These are phyloP conservation scores for Myopa testacea DNA, from an alignment of 2,888 invertebrate genomes.

Conservation along the genomic window DNA sequence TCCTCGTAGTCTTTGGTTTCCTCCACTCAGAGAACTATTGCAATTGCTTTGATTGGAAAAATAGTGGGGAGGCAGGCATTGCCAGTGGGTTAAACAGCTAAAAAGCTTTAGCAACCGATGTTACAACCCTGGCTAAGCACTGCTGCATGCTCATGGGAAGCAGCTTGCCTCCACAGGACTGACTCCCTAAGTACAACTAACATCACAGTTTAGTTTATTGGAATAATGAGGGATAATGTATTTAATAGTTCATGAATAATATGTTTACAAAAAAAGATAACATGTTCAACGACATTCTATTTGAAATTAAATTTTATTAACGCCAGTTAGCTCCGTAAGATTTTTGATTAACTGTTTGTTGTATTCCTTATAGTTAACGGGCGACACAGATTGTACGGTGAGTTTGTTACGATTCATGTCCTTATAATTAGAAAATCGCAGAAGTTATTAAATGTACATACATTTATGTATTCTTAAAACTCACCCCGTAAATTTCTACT, in stretches of 20 bases:
- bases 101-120: no score
- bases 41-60: no score
- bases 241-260: slow-evolving; percentile 12
- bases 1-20: no score
- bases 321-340: slow-evolving; percentile 75
- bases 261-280: not conserved
- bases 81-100: no score
- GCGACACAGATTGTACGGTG: slow-evolving; percentile 76
- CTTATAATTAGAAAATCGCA: slow-evolving; percentile 45
- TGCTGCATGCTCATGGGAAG: no score
- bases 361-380: slow-evolving; percentile 82
- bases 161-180: no score
- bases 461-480: slow-evolving; percentile 56
- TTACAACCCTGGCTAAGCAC: no score
- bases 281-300: not conserved
- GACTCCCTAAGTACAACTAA: not conserved
- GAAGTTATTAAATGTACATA: no score
- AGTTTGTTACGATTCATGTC: slow-evolving; percentile 76
- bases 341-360: slow-evolving; percentile 78
- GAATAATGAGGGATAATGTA: not conserved
- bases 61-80: no score
- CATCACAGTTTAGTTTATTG: not conserved
- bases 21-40: no score
- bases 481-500: slow-evolving; percentile 91
- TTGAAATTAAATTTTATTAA: slow-evolving; percentile 57